phyloP scores from a whole-genome alignment of 2,797 vertebrate genomes.

The Gymnoscopelus microlampas region DNA sequence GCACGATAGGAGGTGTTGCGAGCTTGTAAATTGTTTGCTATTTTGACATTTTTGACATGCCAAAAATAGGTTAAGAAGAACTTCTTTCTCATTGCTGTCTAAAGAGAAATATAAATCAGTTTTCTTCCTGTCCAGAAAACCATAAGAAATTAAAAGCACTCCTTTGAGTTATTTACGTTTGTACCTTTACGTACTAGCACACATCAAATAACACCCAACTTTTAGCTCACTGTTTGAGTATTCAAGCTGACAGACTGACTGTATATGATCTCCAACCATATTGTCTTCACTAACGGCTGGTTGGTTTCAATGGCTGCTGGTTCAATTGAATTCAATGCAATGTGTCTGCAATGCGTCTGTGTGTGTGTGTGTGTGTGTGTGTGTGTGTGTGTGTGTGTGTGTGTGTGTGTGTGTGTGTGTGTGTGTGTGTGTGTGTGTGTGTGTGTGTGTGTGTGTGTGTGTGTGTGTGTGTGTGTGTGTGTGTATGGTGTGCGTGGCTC shows the following conservation, averaged over 20 bases:
- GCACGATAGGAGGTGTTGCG: no score
- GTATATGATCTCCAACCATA: constrained; percentile 55
- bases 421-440: background rate
- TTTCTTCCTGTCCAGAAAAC: background rate
- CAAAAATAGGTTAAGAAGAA: no score
- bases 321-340: background rate
- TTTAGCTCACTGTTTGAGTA: constrained; percentile 20
- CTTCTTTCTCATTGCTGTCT: no score
- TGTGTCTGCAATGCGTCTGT: background rate
- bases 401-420: background rate
- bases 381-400: background rate
- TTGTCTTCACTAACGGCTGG: constrained; percentile 35
- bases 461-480: constrained; percentile 11
- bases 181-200: no score
- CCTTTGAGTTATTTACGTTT: no score
- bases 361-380: background rate
- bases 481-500: background rate
- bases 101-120: no score
- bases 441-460: background rate
- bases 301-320: constrained; percentile 7
- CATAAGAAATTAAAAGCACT: no score
- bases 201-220: background rate
- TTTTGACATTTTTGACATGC: no score
- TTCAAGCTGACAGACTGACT: constrained; percentile 36
- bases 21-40: no score